Evolutionary conservation across 2,888 invertebrate genomes (phyloP), one percentile per base, ranked within the genome.

Genomic region (Phortica okadai): DNA sequence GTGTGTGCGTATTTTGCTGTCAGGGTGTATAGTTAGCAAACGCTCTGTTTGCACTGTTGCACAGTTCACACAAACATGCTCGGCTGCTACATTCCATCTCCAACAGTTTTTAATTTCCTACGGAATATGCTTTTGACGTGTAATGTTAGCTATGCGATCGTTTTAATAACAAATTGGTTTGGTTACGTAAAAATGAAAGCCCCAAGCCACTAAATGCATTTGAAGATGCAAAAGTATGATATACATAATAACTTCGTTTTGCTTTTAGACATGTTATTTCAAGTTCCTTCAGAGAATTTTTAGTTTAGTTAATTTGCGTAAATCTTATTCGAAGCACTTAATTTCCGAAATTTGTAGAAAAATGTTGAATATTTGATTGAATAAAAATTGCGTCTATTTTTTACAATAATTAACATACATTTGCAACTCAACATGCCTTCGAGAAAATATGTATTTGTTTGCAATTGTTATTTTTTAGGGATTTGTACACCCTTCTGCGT

Each of bases 91-190:
- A 56, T 56, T 50, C n/a, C n/a, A n/a, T n/a, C 16, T 59, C n/a
- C 59, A 8, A 59, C 6, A 41, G 64, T 25, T 66, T 69, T 44
- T 69, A 45, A 44, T 45, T 45, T 69, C 16, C 25, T 45, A 16
- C 21, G 10, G 44, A 10, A 50, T 10, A 54, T 7, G 54, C 70
- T 10, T 54, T 70, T 70, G 54, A 70, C 54, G 33, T 11, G 21
- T 64, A 33, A 25, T 33, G 64, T 64, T 45, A 25, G 67, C 45
- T 16, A n/a, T 42, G 7, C 14, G 67, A 44, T 44, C 44, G 14
- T 44, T 67, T 67, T 67, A 42, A 67, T 67, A 44, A 14, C 16
- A 67, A 67, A 14, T 45, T 69, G 14, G 44, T 45, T 16, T 45
- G 6, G 44, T 21, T 59, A 16, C 6, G 45, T 45, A 10, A 6